phyloP scores from a whole-genome alignment of 2,797 vertebrate genomes.

The Todus mexicanus region DNA sequence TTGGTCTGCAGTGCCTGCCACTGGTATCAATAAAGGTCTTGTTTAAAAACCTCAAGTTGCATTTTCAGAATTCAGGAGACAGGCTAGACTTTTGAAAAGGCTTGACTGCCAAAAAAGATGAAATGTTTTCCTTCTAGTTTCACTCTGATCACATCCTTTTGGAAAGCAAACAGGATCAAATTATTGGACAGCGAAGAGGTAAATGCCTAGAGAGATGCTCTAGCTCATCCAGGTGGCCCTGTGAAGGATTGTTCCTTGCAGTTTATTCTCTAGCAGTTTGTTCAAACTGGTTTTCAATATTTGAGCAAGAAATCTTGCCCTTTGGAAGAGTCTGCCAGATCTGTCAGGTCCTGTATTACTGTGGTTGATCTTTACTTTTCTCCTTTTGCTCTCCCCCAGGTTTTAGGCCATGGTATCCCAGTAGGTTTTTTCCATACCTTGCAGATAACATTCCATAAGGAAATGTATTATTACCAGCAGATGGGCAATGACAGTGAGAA shows the following conservation, averaged over 20 bases:
- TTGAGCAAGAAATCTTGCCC: neutral
- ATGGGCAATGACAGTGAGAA: neutral
- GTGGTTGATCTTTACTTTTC: neutral
- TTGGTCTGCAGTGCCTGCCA: neutral
- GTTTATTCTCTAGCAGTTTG: neutral
- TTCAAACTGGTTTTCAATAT: neutral
- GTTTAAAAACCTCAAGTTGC: slow-evolving; percentile 17
- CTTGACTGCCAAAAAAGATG: neutral
- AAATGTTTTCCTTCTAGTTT: neutral
- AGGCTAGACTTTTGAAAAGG: neutral
- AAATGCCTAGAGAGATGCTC: neutral
- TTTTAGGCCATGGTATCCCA: neutral
- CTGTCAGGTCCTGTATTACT: neutral
- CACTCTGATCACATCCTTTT: neutral
- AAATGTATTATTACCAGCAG: neutral
- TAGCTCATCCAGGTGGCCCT: accelerated
- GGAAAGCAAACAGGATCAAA: slow-evolving; percentile 1
- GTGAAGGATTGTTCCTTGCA: neutral
- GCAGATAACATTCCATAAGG: neutral
- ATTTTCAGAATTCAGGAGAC: slow-evolving; percentile 3
- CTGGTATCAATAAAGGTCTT: slow-evolving; percentile 14
- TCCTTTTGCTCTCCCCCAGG: neutral
- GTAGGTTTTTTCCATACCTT: neutral
- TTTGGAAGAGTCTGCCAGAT: neutral
- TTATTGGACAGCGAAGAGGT: neutral